Percentiles rank a stretch among this genome's conserved stretches.
Conservation (phyloP, 2,113 vertebrate species). For the Lepisosteus oculatus region DNA sequence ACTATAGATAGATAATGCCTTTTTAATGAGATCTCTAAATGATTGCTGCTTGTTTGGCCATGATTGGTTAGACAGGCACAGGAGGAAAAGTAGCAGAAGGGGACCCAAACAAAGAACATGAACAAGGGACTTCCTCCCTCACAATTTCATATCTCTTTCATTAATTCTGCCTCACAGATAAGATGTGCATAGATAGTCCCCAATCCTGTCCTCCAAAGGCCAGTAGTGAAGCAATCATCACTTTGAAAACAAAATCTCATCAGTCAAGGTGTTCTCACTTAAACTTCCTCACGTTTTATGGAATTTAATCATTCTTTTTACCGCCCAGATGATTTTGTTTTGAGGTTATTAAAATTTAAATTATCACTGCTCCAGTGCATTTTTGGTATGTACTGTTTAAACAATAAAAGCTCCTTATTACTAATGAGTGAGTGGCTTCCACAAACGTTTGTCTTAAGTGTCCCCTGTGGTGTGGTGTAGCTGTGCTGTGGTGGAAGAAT, state of each 20-base stretch:
- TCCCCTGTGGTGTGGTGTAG: no score
- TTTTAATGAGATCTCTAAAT: not conserved
- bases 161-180: not conserved
- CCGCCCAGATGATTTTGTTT: not conserved
- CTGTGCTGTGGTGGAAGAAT: no score
- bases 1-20: constrained; percentile 1
- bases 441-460: no score
- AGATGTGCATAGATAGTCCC: not conserved
- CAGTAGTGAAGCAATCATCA: not conserved
- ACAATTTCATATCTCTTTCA: not conserved
- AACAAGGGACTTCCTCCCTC: not conserved
- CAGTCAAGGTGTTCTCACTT: not conserved
- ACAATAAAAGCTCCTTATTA: no score
- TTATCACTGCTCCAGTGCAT: no score
- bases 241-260: not conserved
- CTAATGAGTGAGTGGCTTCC: no score
- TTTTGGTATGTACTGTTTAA: no score
- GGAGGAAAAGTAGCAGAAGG: not conserved
- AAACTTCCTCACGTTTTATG: not conserved
- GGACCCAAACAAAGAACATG: not conserved
- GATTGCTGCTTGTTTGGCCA: not conserved
- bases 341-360: not conserved
- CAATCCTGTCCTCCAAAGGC: not conserved
- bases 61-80: no score
- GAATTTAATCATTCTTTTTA: not conserved